Base-by-base conservation (phyloP, 2,888 invertebrate species). In the Hemaris fuciformis region DNA sequence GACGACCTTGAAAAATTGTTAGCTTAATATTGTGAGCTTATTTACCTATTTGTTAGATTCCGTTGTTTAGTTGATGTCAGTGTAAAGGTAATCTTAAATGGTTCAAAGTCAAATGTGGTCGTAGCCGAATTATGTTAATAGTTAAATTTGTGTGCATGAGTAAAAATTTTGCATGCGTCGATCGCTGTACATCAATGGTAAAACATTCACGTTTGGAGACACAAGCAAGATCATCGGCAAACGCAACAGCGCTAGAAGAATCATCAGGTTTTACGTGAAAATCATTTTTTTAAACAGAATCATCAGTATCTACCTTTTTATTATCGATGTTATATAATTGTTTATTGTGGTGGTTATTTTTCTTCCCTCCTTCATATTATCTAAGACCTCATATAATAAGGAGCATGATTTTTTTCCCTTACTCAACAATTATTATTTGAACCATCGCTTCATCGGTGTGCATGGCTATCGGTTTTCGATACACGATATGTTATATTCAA, bases 321-420 rank as follows among this genome's bases (percentile, higher is more conserved):
- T 77, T 74, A 73, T 77, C 65, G 76, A 72, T 84, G 85, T 84
- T 67, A 78, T 85, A 65, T 76, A 63, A 79, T 79, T 74, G 68
- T 80, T 84, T 73, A 75, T 65, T 75, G 74, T 84, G 76, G 69
- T 78, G 59, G 77, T 83, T 80, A 74, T 73, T 78, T 78, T 79
- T 69, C 66, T 73, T 81, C 65, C 69, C 76, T 79, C 79, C 76
- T 84, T 79, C 77, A 75, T 76, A 65, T n/a, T n/a, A n/a, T 77
- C 75, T 77, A 74, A 59, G 89, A 89, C 89, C 87, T 89, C 88
- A 87, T 89, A 90, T 89, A 89, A 89, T 87, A 83, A 74, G 67
- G 42, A 78, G 91, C 91, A 91, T 91, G 91, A 74, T 64, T 62
- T 73, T 74, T 80, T 74, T 73, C 75, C 82, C 77, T 78, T 72